Percentiles rank a stretch among this genome's conserved stretches.
phyloP scores from a whole-genome alignment of 2,113 vertebrate species.

The Datnioides undecimradiatus region DNA sequence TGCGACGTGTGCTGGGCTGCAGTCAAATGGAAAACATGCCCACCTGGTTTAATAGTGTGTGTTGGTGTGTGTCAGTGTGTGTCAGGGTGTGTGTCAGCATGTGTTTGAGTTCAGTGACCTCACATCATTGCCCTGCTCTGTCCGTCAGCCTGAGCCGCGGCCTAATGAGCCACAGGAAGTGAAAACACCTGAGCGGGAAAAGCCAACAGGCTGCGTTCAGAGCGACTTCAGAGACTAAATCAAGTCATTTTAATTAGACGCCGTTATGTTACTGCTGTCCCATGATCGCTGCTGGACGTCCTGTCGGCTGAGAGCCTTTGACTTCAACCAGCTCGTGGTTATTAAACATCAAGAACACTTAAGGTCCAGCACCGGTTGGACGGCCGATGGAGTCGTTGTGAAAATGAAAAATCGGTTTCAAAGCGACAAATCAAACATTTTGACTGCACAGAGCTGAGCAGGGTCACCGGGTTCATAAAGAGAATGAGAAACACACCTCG shows the following conservation, averaged over 20 bases:
- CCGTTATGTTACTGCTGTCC: background rate
- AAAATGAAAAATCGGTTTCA: background rate
- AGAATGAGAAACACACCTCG: background rate
- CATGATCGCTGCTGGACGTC: background rate
- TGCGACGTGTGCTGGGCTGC: too few relatives aligned
- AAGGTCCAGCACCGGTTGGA: too few relatives aligned
- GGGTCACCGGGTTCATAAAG: too few relatives aligned
- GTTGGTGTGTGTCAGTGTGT: fast-evolving
- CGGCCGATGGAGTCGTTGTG: background rate
- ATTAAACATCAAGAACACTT: background rate
- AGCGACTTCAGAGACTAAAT: background rate
- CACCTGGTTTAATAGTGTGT: constrained; percentile 28
- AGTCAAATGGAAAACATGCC: too few relatives aligned
- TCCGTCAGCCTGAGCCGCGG: constrained; percentile 18
- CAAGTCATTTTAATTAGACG: background rate
- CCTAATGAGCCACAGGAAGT: constrained; percentile 52
- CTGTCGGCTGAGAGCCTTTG: background rate
- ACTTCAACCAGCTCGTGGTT: background rate
- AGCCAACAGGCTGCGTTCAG: background rate
- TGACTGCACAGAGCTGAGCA: background rate
- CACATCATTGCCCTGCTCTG: constrained; percentile 24
- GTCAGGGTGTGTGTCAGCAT: background rate
- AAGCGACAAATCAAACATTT: background rate
- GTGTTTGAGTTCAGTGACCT: background rate
- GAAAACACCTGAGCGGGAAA: constrained; percentile 62